Conservation (phyloP, 2,888 invertebrate species). For the Drosophila paramelanica region DNA sequence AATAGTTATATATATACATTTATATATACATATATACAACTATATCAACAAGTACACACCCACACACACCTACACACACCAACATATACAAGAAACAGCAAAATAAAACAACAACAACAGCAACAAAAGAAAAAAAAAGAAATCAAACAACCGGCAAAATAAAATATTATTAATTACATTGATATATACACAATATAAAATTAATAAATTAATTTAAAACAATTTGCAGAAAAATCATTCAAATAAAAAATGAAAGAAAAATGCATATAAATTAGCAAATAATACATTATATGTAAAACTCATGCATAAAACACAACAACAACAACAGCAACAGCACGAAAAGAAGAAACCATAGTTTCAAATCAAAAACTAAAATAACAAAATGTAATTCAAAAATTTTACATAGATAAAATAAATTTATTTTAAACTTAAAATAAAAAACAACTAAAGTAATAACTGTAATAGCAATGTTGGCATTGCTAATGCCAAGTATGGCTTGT, state of each 20-base stretch:
- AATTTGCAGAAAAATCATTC: slow-evolving; percentile 36
- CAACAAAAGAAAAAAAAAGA: slow-evolving; percentile 23
- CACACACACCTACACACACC: slow-evolving; percentile 24
- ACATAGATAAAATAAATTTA: slow-evolving; percentile 74
- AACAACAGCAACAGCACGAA: slow-evolving; percentile 1
- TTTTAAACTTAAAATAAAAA: slow-evolving; percentile 67
- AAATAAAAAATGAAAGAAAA: slow-evolving; percentile 16
- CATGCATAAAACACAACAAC: slow-evolving; percentile 32
- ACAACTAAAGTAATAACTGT: slow-evolving; percentile 58
- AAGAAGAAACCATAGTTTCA: slow-evolving; percentile 9
- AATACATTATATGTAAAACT: slow-evolving; percentile 42
- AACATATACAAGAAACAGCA: slow-evolving; percentile 9
- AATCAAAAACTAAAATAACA: slow-evolving; percentile 7
- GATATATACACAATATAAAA: slow-evolving; percentile 38
- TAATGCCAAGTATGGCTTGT: slow-evolving; percentile 60
- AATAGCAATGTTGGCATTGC: slow-evolving; percentile 59
- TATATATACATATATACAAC: slow-evolving; percentile 21
- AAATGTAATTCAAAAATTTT: slow-evolving; percentile 59
- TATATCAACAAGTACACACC: slow-evolving; percentile 37
- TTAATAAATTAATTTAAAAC: slow-evolving; percentile 54
- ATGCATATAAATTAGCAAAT: slow-evolving; percentile 30
- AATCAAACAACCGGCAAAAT: slow-evolving; percentile 29
- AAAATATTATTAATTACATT: slow-evolving; percentile 32
- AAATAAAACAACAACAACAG: slow-evolving; percentile 16
- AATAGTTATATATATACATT: slow-evolving; percentile 29